Conservation (phyloP, 64 coral and sea anemone genomes). For the Pachyseris speciosa region DNA sequence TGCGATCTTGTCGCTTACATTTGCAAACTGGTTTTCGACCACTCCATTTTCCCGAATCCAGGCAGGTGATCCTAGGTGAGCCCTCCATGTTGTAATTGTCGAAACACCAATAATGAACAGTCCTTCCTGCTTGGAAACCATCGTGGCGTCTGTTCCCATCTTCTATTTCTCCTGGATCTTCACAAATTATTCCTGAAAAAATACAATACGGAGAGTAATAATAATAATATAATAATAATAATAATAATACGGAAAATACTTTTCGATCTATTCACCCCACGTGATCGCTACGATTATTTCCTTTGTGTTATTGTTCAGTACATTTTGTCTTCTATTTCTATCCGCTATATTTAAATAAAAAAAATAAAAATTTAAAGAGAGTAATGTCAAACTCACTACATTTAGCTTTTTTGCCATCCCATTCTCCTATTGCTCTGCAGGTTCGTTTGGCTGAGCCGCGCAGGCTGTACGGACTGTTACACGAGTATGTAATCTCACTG, state of each 20-base stretch:
- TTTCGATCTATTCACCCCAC: no score
- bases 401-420: constrained; percentile 76
- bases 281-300: no score
- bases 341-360: no score
- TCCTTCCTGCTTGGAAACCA: background rate
- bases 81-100: constrained; percentile 8
- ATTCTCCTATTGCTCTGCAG: constrained; percentile 76
- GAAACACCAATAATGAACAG: constrained; percentile 43
- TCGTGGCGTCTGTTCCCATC: constrained; percentile 18
- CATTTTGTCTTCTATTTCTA: no score
- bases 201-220: no score
- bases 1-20: background rate
- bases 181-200: constrained; percentile 32
- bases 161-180: constrained; percentile 42
- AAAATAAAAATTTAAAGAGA: no score
- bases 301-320: no score
- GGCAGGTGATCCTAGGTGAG: background rate
- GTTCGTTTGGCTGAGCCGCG: constrained; percentile 60
- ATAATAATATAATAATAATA: no score
- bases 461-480: constrained; percentile 21
- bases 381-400: constrained; percentile 71
- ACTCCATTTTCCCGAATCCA: constrained; percentile 17
- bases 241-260: no score
- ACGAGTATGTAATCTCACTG: constrained; percentile 51
- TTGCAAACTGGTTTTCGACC: constrained; percentile 7